These are phyloP conservation scores for Apis florea DNA, from an alignment of 1,140 invertebrate species.

Conservation along the genomic window DNA sequence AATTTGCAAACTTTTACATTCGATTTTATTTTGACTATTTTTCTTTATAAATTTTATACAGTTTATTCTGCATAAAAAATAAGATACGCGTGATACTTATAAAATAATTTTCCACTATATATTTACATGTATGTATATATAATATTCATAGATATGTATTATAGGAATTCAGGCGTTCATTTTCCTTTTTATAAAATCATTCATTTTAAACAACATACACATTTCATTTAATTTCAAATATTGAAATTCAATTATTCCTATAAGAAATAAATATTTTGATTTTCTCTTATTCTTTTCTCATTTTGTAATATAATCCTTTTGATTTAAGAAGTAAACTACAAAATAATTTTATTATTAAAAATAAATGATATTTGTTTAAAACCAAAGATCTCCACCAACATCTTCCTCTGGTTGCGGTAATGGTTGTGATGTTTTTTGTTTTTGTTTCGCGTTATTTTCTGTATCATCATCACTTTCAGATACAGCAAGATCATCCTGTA, in stretches of 20 bases:
- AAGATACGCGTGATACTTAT: slow-evolving; percentile 23
- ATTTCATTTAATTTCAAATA: slow-evolving; percentile 20
- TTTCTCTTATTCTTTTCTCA: not conserved
- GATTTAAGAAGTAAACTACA: slow-evolving; percentile 32
- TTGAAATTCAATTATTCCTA: slow-evolving; percentile 33
- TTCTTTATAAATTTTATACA: not conserved
- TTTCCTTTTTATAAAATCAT: slow-evolving; percentile 29
- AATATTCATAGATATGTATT: slow-evolving; percentile 45
- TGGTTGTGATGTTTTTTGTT: slow-evolving; percentile 62
- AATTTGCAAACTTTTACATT: slow-evolving; percentile 22
- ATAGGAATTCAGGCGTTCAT: not conserved
- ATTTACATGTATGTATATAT: slow-evolving; percentile 54
- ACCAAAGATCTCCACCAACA: slow-evolving; percentile 80
- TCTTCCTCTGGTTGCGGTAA: slow-evolving; percentile 76
- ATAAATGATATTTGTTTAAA: slow-evolving; percentile 70
- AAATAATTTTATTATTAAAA: not conserved
- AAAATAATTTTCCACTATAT: slow-evolving; percentile 51
- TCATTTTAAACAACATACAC: slow-evolving; percentile 19
- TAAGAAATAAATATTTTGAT: slow-evolving; percentile 36
- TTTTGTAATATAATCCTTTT: slow-evolving; percentile 26
- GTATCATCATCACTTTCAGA: slow-evolving; percentile 90
- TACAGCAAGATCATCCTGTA: slow-evolving; percentile 88
- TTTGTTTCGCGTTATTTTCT: slow-evolving; percentile 67
- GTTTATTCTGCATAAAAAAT: not conserved
- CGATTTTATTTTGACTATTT: not conserved